A percentile compares a stretch with the other conserved stretches of the same genome.
phyloP scores from a whole-genome alignment of 2,113 vertebrate species.

The Heloderma charlesbogerti region DNA sequence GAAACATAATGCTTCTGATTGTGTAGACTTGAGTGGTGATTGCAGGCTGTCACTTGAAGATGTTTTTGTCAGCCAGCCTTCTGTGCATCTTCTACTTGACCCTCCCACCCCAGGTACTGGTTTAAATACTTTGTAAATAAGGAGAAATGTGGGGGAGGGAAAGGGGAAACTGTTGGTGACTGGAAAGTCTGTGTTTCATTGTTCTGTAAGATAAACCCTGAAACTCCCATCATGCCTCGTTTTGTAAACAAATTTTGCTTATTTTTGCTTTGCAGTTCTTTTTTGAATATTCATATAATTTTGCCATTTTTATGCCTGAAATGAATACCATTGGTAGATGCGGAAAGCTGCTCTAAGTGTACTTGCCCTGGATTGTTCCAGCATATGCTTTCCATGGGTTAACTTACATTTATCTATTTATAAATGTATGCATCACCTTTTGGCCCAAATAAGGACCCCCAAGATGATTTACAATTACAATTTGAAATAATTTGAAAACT shows the following conservation, averaged over 20 bases:
- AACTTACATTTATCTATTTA: neutral
- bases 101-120: constrained; percentile 76
- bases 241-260: neutral
- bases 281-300: neutral
- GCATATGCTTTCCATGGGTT: neutral
- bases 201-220: neutral
- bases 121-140: neutral
- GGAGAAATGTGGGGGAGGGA: neutral
- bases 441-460: too few relatives aligned
- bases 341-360: neutral
- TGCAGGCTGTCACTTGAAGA: constrained; percentile 53
- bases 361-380: neutral
- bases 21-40: constrained; percentile 23
- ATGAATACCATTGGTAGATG: neutral
- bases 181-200: neutral
- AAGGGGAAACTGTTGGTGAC: neutral
- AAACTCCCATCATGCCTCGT: neutral
- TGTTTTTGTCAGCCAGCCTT: constrained; percentile 54
- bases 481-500: too few relatives aligned
- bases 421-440: too few relatives aligned
- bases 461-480: too few relatives aligned
- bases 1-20: constrained; percentile 2
- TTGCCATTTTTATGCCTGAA: neutral
- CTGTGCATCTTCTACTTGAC: constrained; percentile 78
- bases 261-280: neutral